phyloP scores from a whole-genome alignment of 2,888 invertebrate genomes.

The Cryptocephalus moraei region DNA sequence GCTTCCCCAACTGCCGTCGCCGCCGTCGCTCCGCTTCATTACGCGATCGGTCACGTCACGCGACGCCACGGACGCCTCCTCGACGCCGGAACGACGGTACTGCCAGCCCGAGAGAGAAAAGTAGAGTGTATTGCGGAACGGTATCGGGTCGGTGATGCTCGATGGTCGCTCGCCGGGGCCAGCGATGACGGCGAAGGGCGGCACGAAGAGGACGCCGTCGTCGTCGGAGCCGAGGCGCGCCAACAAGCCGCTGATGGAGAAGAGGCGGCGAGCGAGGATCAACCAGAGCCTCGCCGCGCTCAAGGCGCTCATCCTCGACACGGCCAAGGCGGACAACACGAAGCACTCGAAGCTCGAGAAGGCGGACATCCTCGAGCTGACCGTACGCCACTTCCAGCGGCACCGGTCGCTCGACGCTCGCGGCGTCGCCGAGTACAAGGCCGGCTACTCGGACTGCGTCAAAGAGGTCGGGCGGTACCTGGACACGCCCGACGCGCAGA shows the following conservation, averaged over 20 bases:
- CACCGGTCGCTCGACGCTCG: constrained; percentile 58
- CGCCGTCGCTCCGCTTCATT: constrained; percentile 18
- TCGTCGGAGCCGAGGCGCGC: constrained; percentile 45
- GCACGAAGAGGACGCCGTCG: constrained; percentile 23
- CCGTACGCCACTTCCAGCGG: constrained; percentile 69
- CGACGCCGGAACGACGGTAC: no score
- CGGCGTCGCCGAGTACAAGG: constrained; percentile 52
- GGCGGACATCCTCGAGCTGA: constrained; percentile 75
- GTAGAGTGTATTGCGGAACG: no score
- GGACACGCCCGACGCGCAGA: constrained; percentile 51
- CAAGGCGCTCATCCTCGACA: constrained; percentile 61
- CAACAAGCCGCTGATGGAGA: constrained; percentile 72
- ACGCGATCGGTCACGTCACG: constrained; percentile 17
- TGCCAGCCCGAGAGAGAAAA: no score
- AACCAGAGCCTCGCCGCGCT: constrained; percentile 64
- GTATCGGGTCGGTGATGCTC: no score
- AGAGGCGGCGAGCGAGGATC: constrained; percentile 60
- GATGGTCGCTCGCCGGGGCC: no score
- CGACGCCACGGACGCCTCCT: constrained; percentile 6
- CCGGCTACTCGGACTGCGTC: constrained; percentile 57
- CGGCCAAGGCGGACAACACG: constrained; percentile 55
- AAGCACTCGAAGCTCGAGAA: constrained; percentile 78
- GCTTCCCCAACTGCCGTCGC: constrained; percentile 7
- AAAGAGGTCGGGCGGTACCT: constrained; percentile 50
- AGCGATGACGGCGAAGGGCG: constrained; percentile 34